These are phyloP conservation scores for Barnardius zonarius DNA, from an alignment of 2,113 vertebrate species.

Conservation along the genomic window DNA sequence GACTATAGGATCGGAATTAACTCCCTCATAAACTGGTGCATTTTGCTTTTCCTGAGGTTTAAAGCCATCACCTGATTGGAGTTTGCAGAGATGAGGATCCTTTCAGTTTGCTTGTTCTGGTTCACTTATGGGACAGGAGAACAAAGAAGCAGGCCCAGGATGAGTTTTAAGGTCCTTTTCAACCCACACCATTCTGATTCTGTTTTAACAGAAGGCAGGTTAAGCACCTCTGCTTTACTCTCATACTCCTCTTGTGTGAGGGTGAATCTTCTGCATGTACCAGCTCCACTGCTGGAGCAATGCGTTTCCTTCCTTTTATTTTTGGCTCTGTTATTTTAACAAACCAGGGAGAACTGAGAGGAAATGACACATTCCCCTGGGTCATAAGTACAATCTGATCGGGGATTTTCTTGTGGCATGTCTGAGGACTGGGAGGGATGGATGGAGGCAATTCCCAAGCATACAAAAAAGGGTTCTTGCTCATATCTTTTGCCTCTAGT, in stretches of 20 bases:
- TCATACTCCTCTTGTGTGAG: background rate
- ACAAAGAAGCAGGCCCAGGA: background rate
- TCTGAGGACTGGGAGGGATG: background rate
- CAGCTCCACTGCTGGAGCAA: background rate
- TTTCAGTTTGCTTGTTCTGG: background rate
- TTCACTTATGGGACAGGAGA: background rate
- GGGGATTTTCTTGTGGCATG: background rate
- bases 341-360: background rate
- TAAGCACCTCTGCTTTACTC: background rate
- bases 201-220: background rate
- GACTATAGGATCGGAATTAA: background rate
- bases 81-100: background rate
- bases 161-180: background rate
- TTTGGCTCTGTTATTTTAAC: background rate
- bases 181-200: background rate
- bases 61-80: accelerated
- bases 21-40: background rate
- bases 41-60: background rate
- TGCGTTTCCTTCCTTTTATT: background rate
- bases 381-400: background rate
- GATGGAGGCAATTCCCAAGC: conserved; percentile 34
- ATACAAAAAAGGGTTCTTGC: background rate
- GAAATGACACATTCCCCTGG: conserved; percentile 27
- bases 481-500: background rate
- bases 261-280: background rate